A percentile compares a stretch with the other conserved stretches of the same genome.
Evolutionary conservation across 2,113 vertebrate species (phyloP).

Genomic region (Apaloderma vittatum): DNA sequence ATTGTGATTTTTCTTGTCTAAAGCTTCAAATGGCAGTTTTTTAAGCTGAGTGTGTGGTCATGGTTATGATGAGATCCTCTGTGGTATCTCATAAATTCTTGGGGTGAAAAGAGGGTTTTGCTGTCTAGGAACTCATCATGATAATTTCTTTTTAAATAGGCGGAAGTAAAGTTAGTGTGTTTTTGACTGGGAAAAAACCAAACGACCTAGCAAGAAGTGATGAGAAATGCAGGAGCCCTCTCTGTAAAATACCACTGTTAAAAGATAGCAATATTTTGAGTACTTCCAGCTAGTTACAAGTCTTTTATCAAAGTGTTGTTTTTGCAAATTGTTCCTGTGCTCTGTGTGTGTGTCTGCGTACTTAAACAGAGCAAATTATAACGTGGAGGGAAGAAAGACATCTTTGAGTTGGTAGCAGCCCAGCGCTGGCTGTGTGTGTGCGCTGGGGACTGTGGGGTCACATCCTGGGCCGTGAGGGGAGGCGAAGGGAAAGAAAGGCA

Average conservation of each 20-base stretch:
- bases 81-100: conserved; percentile 18
- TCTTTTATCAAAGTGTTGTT: neutral
- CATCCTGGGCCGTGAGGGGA: neutral
- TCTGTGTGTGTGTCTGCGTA: neutral
- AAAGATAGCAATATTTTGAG: conserved; percentile 27
- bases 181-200: neutral
- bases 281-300: conserved; percentile 5
- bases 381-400: neutral
- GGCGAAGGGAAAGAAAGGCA: neutral
- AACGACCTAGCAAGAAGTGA: neutral
- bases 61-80: conserved; percentile 16
- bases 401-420: neutral
- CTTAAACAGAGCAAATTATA: neutral
- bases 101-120: conserved; percentile 24
- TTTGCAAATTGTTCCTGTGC: neutral
- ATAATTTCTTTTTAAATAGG: conserved; percentile 28
- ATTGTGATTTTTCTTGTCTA: neutral
- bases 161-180: neutral
- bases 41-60: neutral
- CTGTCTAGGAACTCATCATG: neutral
- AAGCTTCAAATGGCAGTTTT: neutral
- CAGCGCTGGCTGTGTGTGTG: neutral
- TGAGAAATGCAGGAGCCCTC: neutral
- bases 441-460: fast-evolving
- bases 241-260: neutral